phyloP scores from a whole-genome alignment of 2,888 invertebrate species.

The Torymus texanus region DNA sequence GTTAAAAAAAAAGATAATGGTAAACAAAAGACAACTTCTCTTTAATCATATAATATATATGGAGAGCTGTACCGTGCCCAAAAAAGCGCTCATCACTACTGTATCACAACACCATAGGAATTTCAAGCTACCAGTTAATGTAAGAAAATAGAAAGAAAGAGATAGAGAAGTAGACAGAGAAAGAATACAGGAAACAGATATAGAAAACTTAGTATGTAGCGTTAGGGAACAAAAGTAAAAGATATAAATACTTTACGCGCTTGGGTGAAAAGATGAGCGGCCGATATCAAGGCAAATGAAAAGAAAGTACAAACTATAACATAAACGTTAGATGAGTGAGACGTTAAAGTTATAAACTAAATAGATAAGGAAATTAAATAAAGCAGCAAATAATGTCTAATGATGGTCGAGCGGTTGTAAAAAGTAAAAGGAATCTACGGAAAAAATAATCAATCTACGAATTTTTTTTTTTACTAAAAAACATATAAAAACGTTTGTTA shows the following conservation, averaged over 20 bases:
- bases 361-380: constrained; percentile 20
- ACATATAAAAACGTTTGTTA: too few relatives aligned
- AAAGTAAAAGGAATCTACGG: background rate
- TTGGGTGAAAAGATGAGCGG: constrained; percentile 38
- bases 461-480: too few relatives aligned
- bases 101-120: constrained; percentile 71
- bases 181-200: constrained; percentile 59
- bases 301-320: constrained; percentile 15
- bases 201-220: constrained; percentile 55
- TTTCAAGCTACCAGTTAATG: constrained; percentile 69
- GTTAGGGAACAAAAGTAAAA: constrained; percentile 46
- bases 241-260: constrained; percentile 40
- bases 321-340: constrained; percentile 24
- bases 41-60: constrained; percentile 59
- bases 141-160: constrained; percentile 62
- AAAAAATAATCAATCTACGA: too few relatives aligned
- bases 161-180: constrained; percentile 59
- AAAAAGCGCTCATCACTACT: constrained; percentile 71
- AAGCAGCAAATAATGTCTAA: constrained; percentile 14
- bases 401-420: constrained; percentile 36
- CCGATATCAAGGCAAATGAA: constrained; percentile 39
- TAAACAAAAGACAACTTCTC: constrained; percentile 60
- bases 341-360: constrained; percentile 32
- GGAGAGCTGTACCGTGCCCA: constrained; percentile 71
- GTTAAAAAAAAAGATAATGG: constrained; percentile 28